Percentiles rank a stretch among this genome's conserved stretches.
phyloP scores from a whole-genome alignment of 2,113 vertebrate species.

The Urocynchramus pylzowi region DNA sequence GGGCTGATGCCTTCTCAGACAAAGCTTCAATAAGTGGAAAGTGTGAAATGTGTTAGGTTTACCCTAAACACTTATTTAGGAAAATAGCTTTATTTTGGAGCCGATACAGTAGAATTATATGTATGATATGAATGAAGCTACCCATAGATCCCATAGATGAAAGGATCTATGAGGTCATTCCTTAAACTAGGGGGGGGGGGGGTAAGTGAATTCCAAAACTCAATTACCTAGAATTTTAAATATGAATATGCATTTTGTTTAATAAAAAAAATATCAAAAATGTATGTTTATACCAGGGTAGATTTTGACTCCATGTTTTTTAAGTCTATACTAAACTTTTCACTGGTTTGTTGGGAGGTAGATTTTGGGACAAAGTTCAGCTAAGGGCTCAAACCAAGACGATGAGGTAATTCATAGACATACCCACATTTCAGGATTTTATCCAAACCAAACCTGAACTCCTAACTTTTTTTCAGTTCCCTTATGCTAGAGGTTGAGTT shows the following conservation, averaged over 20 bases:
- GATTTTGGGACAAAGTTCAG: constrained; percentile 36
- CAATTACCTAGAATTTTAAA: neutral
- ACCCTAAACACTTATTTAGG: neutral
- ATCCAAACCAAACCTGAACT: constrained; percentile 50
- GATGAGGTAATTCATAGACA: constrained; percentile 47
- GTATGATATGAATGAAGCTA: neutral
- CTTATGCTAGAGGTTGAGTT: neutral
- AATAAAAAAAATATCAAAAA: neutral
- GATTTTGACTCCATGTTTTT: neutral
- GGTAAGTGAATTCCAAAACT: neutral
- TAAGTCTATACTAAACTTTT: neutral
- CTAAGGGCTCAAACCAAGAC: constrained; percentile 19
- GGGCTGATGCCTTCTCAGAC: neutral
- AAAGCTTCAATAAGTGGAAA: neutral
- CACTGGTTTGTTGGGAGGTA: neutral
- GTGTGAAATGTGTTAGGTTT: neutral
- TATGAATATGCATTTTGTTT: neutral
- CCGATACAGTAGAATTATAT: neutral
- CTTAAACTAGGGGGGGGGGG: neutral
- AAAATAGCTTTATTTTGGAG: neutral
- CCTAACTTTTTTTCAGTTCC: neutral
- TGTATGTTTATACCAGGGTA: neutral
- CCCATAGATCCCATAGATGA: accelerated
- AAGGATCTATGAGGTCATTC: neutral
- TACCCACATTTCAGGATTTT: constrained; percentile 28